Evolutionary conservation across 2,113 vertebrate species (phyloP), one percentile per base, ranked within the genome.

Genomic region (Epinephelus moara): DNA sequence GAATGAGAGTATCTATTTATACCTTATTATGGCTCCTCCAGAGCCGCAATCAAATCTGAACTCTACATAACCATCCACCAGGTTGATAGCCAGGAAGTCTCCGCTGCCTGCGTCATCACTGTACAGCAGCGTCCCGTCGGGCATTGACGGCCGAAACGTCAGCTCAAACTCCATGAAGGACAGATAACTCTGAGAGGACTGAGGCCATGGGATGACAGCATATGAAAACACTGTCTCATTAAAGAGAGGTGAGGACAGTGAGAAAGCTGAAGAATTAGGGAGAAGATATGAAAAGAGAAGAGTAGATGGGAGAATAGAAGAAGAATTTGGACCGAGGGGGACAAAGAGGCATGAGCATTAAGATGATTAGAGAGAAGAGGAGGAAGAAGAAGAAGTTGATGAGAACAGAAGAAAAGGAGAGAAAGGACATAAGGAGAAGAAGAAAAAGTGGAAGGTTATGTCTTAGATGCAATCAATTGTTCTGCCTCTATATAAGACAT

Each of bases 41-140:
- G 98, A 99, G 69, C 98, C 98, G 11, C 98, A 99, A 95, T 99
- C 98, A 13, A 99, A 99, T 86, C 97, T 96, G 94, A 99, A 97
- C 88, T 99, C 97, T 88, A 99, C 94, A 0, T 96, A 96, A 91
- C 97, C 92, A 49, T 92, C 94, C 61, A 93, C 95, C 92, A 99
- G 88, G 74, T 78, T 96, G 86, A 99, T 94, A 42, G 97, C 96
- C 82, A 99, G 91, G 86, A 99, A 99, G 86, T 99, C 98, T 49
- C 95, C 96, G 79, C 97, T 99, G 91, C 78, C 90, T 0, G 91
- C 91, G n/a, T 99, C 98, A 0, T 97, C 97, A 67, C 97, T 98
- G 94, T 99, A 99, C 55, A 99, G 93, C 81, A 99, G 94, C 53
- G 96, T 95, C 2, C 98, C 98, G 0, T 96, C 96, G 0, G 94